phyloP scores from a whole-genome alignment of 2,888 invertebrate genomes.

The Archaeoteleia sp. region DNA sequence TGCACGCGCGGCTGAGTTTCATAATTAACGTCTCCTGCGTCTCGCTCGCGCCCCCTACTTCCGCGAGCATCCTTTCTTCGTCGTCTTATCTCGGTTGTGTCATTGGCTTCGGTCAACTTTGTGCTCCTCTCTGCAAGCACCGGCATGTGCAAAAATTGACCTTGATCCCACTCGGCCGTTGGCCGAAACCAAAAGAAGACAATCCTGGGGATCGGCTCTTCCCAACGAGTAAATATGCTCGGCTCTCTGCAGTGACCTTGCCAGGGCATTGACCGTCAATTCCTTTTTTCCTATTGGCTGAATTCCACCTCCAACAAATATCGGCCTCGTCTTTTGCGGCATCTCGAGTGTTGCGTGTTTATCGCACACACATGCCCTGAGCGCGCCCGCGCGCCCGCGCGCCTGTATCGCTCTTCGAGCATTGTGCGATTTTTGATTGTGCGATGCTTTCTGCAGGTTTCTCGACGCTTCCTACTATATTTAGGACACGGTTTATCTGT shows the following conservation, averaged over 20 bases:
- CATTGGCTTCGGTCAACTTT: constrained; percentile 39
- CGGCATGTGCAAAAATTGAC: constrained; percentile 63
- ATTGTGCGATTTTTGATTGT: too few relatives aligned
- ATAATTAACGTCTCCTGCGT: constrained; percentile 27
- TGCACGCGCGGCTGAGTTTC: constrained; percentile 12
- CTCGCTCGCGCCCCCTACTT: constrained; percentile 1
- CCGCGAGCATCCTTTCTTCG: constrained; percentile 24
- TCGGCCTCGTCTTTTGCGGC: constrained; percentile 44
- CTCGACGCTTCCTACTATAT: too few relatives aligned
- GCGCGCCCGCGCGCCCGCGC: too few relatives aligned
- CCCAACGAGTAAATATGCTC: constrained; percentile 28
- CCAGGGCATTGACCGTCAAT: constrained; percentile 71
- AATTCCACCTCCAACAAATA: constrained; percentile 46
- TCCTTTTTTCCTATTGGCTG: constrained; percentile 56
- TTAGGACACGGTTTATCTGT: too few relatives aligned
- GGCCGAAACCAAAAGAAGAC: constrained; percentile 66
- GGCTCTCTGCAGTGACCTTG: constrained; percentile 69
- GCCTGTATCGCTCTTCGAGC: too few relatives aligned
- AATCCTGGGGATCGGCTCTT: constrained; percentile 52
- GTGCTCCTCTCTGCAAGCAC: constrained; percentile 44
- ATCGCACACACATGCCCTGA: constrained; percentile 1
- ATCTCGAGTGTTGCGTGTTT: constrained; percentile 7
- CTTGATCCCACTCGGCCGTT: constrained; percentile 73
- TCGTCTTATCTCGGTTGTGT: constrained; percentile 43
- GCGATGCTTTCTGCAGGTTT: too few relatives aligned